These are phyloP conservation scores for Gymnorhina tibicen DNA, from an alignment of 2,113 vertebrate genomes.

Conservation along the genomic window DNA sequence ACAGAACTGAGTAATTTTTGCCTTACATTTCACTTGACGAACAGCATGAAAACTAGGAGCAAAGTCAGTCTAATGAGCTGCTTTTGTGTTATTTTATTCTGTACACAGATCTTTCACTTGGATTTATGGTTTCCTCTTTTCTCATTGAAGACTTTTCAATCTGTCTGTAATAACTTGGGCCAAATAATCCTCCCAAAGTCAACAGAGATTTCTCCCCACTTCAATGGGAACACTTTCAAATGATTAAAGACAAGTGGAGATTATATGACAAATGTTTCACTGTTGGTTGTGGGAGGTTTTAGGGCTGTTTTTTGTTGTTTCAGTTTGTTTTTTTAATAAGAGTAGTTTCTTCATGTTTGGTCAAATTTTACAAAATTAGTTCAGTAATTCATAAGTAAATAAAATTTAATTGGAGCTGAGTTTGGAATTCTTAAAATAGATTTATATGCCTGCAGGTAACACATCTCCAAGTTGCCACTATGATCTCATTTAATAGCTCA, in stretches of 20 bases:
- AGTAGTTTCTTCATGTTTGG: not conserved
- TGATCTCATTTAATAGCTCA: not conserved
- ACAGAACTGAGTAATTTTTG: conserved; percentile 1
- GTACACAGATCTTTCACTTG: not conserved
- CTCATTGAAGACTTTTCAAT: not conserved
- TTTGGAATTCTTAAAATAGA: not conserved
- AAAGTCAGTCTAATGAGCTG: not conserved
- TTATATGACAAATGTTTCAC: not conserved
- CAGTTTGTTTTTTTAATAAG: too few species aligned
- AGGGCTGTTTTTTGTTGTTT: not conserved
- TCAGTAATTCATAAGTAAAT: not conserved
- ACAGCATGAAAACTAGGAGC: not conserved
- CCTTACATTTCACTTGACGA: conserved; percentile 22
- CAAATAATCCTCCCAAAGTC: not conserved
- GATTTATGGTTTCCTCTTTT: not conserved
- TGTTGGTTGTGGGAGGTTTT: not conserved
- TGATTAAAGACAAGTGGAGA: not conserved
- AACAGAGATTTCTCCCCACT: not conserved
- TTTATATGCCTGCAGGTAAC: not conserved
- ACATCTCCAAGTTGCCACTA: not conserved
- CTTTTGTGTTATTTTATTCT: not conserved
- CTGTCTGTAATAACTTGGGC: not conserved
- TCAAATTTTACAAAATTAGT: not conserved
- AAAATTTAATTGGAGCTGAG: not conserved
- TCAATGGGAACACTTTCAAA: not conserved